These are phyloP conservation scores for Cebus imitator DNA, from an alignment of 2,113 vertebrate genomes.

Conservation along the genomic window DNA sequence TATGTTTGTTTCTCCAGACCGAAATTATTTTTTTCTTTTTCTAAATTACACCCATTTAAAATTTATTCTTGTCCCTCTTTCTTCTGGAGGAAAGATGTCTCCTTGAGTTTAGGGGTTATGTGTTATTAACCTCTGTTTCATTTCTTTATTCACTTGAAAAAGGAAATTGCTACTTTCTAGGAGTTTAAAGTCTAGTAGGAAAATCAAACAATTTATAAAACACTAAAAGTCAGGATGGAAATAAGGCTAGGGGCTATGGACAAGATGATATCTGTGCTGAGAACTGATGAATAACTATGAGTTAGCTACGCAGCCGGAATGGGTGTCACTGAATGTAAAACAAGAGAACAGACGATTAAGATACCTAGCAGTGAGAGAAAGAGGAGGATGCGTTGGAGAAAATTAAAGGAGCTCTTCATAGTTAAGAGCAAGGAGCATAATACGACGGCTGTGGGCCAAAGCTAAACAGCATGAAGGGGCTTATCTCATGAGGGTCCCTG, in stretches of 20 bases:
- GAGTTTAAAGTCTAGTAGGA: neutral
- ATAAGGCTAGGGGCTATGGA: neutral
- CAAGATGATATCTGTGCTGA: neutral
- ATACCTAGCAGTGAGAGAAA: neutral
- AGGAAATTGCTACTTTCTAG: neutral
- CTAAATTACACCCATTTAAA: neutral
- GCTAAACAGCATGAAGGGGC: too few relatives aligned
- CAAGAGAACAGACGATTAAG: neutral
- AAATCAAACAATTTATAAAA: neutral
- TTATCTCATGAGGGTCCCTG: neutral
- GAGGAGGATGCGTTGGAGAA: neutral
- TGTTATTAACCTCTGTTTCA: neutral
- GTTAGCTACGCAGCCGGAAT: neutral
- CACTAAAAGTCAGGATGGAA: neutral
- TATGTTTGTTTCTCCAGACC: neutral
- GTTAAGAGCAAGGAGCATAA: too few relatives aligned
- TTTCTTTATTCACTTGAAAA: neutral
- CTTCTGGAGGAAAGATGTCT: neutral
- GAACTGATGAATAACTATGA: neutral
- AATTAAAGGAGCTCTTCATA: neutral
- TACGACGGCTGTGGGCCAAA: neutral
- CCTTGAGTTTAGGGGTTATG: neutral
- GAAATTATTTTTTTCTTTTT: neutral
- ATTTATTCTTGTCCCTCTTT: neutral
- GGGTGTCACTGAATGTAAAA: neutral